Evolutionary conservation across 2,113 vertebrate species (phyloP).

Genomic region (Eulemur rufifrons): DNA sequence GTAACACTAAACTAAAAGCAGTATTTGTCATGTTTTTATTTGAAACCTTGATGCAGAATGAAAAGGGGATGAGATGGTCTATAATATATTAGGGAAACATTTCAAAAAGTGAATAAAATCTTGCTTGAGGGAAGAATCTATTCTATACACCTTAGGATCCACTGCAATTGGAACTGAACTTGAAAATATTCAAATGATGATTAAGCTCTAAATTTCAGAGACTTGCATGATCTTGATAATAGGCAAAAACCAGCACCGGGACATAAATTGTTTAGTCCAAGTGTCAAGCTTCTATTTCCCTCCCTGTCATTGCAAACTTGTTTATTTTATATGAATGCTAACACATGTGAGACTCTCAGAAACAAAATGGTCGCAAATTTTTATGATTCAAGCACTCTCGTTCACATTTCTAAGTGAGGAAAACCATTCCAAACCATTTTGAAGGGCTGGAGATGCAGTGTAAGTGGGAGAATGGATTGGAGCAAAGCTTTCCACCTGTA

Average conservation of each 20-base stretch:
- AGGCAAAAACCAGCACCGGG: neutral
- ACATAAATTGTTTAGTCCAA: constrained; percentile 18
- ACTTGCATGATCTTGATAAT: constrained; percentile 8
- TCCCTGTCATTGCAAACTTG: neutral
- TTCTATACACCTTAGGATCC: neutral
- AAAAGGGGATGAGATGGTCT: constrained; percentile 5
- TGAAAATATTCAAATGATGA: constrained; percentile 41
- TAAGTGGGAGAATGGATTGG: neutral
- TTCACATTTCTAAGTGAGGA: constrained; percentile 21
- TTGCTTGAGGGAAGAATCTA: constrained; percentile 32
- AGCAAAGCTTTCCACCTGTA: neutral
- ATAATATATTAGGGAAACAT: constrained; percentile 43
- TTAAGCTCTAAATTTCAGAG: constrained; percentile 35
- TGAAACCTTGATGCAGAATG: constrained; percentile 25
- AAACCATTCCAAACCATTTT: neutral
- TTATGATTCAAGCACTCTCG: neutral
- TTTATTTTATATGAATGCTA: neutral
- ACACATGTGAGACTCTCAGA: neutral
- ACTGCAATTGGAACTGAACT: neutral
- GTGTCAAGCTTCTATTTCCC: neutral
- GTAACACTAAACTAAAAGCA: constrained; percentile 20
- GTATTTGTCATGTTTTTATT: constrained; percentile 9
- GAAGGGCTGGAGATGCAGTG: neutral
- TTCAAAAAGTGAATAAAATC: constrained; percentile 51
- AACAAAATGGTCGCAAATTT: constrained; percentile 27